A percentile compares a stretch with the other conserved stretches of the same genome.
These are phyloP conservation scores for Hapalemur alaotrensis DNA, from an alignment of 2,797 vertebrate species.

Conservation along the genomic window DNA sequence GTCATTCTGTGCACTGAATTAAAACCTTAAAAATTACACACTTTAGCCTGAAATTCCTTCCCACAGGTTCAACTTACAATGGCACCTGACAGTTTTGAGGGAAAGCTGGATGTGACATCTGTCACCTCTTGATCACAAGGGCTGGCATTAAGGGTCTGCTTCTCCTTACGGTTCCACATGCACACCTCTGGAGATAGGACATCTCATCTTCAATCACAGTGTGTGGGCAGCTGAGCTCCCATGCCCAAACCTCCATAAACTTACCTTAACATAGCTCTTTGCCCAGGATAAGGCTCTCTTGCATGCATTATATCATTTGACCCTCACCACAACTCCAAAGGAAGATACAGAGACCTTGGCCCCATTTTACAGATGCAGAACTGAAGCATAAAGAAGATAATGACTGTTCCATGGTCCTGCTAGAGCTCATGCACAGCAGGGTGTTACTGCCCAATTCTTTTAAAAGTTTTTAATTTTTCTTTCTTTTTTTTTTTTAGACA, in stretches of 20 bases:
- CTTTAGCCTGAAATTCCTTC: neutral
- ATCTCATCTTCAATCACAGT: neutral
- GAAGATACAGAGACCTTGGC: neutral
- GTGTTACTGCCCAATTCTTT: neutral
- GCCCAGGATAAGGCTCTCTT: neutral
- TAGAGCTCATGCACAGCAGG: neutral
- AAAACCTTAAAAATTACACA: conserved; percentile 9
- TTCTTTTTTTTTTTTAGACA: no score
- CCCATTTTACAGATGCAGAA: neutral
- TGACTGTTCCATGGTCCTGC: neutral
- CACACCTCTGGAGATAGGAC: neutral
- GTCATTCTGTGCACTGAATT: conserved; percentile 5
- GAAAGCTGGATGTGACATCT: neutral
- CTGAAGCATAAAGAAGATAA: neutral
- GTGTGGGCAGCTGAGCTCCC: neutral
- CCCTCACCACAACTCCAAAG: neutral
- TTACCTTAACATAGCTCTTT: neutral
- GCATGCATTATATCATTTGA: neutral
- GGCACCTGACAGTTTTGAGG: neutral
- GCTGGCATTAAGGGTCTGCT: neutral
- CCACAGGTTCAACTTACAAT: neutral
- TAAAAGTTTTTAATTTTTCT: neutral
- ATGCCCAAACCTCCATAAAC: neutral
- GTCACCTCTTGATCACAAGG: neutral
- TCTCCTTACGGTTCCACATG: neutral